phyloP scores from a whole-genome alignment of 2,797 vertebrate genomes.

The Falco biarmicus region DNA sequence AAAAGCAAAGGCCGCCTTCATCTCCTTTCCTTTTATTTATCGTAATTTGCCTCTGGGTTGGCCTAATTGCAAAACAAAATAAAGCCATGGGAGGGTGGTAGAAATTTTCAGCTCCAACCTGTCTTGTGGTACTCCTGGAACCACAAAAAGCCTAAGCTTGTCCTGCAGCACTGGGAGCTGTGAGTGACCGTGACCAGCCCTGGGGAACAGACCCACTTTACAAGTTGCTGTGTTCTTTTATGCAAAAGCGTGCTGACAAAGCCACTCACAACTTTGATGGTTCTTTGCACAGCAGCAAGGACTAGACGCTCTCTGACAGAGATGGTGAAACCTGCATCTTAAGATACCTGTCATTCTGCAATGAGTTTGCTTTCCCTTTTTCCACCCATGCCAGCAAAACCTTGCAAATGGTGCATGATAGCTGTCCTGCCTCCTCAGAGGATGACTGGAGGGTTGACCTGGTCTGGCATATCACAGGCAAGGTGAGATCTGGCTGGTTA shows the following conservation, averaged over 20 bases:
- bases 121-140: not conserved
- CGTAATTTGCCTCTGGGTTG: conserved; percentile 5
- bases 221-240: not conserved
- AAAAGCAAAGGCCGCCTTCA: conserved; percentile 59
- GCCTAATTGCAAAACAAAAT: conserved; percentile 50
- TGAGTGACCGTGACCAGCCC: not conserved
- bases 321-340: not conserved
- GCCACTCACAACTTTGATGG: not conserved
- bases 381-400: not conserved
- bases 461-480: not conserved
- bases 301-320: not conserved
- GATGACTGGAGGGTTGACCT: not conserved
- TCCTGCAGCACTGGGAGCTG: conserved; percentile 1
- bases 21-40: conserved; percentile 52
- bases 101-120: conserved; percentile 36
- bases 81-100: conserved; percentile 22
- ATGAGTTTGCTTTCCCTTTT: fast-evolving
- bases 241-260: not conserved
- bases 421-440: not conserved
- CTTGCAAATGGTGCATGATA: fast-evolving
- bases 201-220: not conserved
- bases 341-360: not conserved
- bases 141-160: not conserved
- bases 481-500: not conserved
- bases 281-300: not conserved